phyloP scores from a whole-genome alignment of 2,797 vertebrate species.

The Naso thynnoides region DNA sequence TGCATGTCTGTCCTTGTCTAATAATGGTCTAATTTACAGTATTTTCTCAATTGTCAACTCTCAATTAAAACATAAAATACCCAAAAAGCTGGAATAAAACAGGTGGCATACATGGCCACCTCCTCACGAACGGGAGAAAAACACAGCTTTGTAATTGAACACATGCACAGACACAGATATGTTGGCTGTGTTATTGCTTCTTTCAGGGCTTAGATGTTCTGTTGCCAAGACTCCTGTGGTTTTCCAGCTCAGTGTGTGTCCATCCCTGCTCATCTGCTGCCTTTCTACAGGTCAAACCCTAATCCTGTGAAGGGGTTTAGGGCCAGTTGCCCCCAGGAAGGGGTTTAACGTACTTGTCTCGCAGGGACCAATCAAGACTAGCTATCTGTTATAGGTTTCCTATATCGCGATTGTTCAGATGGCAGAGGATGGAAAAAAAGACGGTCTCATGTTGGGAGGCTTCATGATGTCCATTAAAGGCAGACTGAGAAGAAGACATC shows the following conservation, averaged over 20 bases:
- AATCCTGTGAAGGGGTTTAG: conserved; percentile 67
- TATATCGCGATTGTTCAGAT: conserved; percentile 39
- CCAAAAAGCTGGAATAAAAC: conserved; percentile 33
- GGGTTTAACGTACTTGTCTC: conserved; percentile 68
- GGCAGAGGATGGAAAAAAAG: conserved; percentile 5
- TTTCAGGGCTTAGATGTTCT: conserved; percentile 74
- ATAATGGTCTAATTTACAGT: conserved; percentile 15
- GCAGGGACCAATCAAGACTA: conserved; percentile 77
- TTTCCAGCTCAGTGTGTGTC: conserved; percentile 75
- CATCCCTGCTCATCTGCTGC: conserved; percentile 74
- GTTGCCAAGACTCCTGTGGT: conserved; percentile 70
- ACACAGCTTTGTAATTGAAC: conserved; percentile 64
- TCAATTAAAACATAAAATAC: conserved; percentile 40
- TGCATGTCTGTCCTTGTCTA: neutral
- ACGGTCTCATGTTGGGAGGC: conserved; percentile 33
- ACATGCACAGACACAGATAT: conserved; percentile 56
- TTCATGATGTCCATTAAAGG: conserved; percentile 49
- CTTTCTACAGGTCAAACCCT: conserved; percentile 71
- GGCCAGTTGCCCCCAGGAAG: conserved; percentile 58
- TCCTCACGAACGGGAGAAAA: conserved; percentile 49
- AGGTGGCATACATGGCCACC: conserved; percentile 51
- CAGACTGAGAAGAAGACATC: conserved; percentile 39
- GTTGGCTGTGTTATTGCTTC: conserved; percentile 59
- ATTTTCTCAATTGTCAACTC: conserved; percentile 27
- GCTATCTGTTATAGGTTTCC: conserved; percentile 48